Evolutionary conservation across 1,140 invertebrate species (phyloP).

Genomic region (Habropoda laboriosa): DNA sequence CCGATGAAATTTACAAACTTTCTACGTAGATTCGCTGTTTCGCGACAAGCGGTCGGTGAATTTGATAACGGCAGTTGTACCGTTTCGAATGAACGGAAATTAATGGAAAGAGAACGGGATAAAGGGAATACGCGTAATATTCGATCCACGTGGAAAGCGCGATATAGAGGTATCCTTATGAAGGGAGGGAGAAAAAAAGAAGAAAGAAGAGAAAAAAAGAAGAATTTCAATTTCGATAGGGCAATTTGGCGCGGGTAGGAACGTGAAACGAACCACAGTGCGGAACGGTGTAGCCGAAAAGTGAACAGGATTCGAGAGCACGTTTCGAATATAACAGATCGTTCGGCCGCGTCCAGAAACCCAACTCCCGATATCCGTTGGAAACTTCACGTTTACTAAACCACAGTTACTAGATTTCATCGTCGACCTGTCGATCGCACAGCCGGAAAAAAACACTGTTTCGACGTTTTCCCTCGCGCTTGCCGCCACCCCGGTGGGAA

Average conservation of each 20-base stretch:
- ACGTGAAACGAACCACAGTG: background rate
- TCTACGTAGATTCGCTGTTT: too few species aligned
- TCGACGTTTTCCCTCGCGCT: background rate
- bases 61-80: too few species aligned
- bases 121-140: background rate
- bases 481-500: background rate
- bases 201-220: background rate
- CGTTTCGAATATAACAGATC: slow-evolving; percentile 30
- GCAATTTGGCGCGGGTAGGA: background rate
- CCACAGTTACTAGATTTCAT: slow-evolving; percentile 19
- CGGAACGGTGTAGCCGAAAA: slow-evolving; percentile 17
- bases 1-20: background rate
- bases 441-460: background rate
- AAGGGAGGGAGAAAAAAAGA: background rate
- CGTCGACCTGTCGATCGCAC: background rate
- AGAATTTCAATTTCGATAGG: slow-evolving; percentile 5
- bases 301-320: slow-evolving; percentile 10
- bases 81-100: background rate
- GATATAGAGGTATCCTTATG: background rate
- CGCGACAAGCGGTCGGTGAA: too few species aligned
- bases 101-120: background rate
- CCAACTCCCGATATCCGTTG: slow-evolving; percentile 3
- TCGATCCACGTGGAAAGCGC: too few species aligned
- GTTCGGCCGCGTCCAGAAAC: background rate
- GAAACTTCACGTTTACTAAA: slow-evolving; percentile 19